Evolutionary conservation across 2,888 invertebrate species (phyloP).

Genomic region (Megastigmus dorsalis): DNA sequence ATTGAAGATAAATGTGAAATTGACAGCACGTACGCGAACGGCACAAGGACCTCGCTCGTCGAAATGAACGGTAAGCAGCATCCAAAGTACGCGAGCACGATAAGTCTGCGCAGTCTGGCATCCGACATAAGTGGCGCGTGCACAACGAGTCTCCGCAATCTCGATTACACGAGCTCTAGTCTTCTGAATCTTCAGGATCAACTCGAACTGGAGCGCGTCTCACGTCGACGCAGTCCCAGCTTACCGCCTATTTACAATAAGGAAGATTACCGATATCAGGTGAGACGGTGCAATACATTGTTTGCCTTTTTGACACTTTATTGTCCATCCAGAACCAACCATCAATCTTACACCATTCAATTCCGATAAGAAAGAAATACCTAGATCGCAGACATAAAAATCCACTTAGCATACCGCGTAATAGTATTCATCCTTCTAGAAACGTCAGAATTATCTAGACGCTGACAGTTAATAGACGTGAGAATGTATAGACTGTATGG

Average conservation of each 20-base stretch:
- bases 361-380: no score
- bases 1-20: no score
- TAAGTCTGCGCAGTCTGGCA: slow-evolving; percentile 64
- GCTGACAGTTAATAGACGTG: no score
- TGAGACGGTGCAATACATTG: no score
- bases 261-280: slow-evolving; percentile 70
- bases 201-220: slow-evolving; percentile 74
- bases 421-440: no score
- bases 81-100: slow-evolving; percentile 65
- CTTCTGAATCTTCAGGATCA: slow-evolving; percentile 75
- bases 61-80: slow-evolving; percentile 62
- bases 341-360: no score
- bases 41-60: slow-evolving; percentile 61
- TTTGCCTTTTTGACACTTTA: no score
- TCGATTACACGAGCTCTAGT: slow-evolving; percentile 65
- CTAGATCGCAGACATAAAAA: no score
- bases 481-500: no score
- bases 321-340: no score
- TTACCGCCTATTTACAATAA: slow-evolving; percentile 80
- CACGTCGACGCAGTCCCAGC: slow-evolving; percentile 80
- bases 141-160: slow-evolving; percentile 59
- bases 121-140: slow-evolving; percentile 57
- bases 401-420: no score
- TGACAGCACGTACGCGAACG: slow-evolving; percentile 46
- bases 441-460: no score